phyloP scores from a whole-genome alignment of 2,888 invertebrate species.

The Chelonus formosanus region DNA sequence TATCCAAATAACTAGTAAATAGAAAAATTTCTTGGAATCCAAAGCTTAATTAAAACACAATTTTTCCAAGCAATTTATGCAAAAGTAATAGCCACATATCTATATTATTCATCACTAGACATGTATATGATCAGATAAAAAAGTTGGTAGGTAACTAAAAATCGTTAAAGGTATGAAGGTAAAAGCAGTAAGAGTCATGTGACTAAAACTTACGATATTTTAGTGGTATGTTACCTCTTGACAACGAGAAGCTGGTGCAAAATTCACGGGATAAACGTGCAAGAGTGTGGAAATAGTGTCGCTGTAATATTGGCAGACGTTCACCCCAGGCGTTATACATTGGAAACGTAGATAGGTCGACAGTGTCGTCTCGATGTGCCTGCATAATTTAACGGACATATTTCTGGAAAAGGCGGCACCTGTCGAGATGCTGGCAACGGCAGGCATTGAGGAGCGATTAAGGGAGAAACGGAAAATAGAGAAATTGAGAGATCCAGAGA shows the following conservation, averaged over 20 bases:
- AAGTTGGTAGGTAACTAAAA: too few species aligned
- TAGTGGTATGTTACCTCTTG: neutral
- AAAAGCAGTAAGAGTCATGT: too few species aligned
- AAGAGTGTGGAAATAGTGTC: constrained; percentile 1
- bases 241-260: constrained; percentile 11
- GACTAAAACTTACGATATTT: neutral
- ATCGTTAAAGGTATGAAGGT: too few species aligned
- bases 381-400: constrained; percentile 36
- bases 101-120: too few species aligned
- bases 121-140: too few species aligned
- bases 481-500: constrained; percentile 18
- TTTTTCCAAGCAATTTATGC: too few species aligned
- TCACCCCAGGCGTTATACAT: constrained; percentile 21
- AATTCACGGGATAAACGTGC: constrained; percentile 18
- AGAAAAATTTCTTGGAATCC: neutral
- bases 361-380: constrained; percentile 27
- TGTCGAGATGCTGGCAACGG: constrained; percentile 23
- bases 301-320: constrained; percentile 28
- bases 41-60: too few species aligned
- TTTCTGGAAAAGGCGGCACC: constrained; percentile 29
- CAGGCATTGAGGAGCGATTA: constrained; percentile 16
- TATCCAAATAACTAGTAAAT: neutral
- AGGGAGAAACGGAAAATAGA: constrained; percentile 18
- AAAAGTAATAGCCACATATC: too few species aligned
- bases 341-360: constrained; percentile 23